Evolutionary conservation across 2,888 invertebrate species (phyloP), one percentile per base, ranked within the genome.

Genomic region (Apodemia arnacis): DNA sequence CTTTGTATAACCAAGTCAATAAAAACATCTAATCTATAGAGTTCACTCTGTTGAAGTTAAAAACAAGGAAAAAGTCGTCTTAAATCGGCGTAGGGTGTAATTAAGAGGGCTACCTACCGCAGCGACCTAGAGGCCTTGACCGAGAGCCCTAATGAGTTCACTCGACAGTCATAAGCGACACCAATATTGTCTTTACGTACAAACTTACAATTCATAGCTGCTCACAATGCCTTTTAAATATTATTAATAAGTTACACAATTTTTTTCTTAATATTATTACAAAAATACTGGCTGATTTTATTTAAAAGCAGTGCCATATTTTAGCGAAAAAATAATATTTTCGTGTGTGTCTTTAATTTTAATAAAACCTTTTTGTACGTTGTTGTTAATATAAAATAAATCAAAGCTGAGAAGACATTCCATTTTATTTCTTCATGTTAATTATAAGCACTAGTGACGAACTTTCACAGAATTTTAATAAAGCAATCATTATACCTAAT

Each of bases 121-220:
- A 95, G 95, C 97, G 97, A 97, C 97, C 97, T 96, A 96, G 96
- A 97, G 97, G 97, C 98, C 97, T 97, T 97, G 97, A 97, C 97
- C 97, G 97, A 97, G 96, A 97, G 95, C 96, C 97, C 96, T 97
- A 97, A 97, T 97, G 97, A 97, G 97, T 97, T 97, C 97, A 96
- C 95, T 94, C 96, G 69, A 18, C 69, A 31, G 69, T 95, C 95
- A 95, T 93, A 94, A 94, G 94, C 95, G 92, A 89, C 91, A 94
- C 93, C 95, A 93, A 94, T 79, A 81, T 77, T 73, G 78, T 83
- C 72, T 69, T 83, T 34, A 41, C 24, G 49, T n/a, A 76, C 24
- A 69, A 27, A 77, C 84, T 18, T 59, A 59, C 54, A 8, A 10
- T 59, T 59, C 54, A 54, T n/a, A 54, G n/a, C 54, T n/a, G n/a